These are phyloP conservation scores for Meganola albula DNA, from an alignment of 2,888 invertebrate genomes.

Conservation along the genomic window DNA sequence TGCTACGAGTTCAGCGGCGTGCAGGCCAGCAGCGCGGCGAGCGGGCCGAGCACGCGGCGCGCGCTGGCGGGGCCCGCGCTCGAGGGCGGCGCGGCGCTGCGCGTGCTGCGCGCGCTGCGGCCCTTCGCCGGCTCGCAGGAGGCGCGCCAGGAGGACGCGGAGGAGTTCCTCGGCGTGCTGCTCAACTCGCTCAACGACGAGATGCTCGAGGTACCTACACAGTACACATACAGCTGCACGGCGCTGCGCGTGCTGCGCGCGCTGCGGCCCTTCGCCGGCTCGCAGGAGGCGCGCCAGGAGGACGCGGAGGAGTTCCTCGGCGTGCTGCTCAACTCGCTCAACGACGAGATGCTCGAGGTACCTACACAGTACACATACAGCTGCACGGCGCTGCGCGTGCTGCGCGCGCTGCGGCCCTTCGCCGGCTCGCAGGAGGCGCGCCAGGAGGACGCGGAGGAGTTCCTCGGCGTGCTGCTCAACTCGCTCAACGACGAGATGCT, in stretches of 20 bases:
- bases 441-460: slow-evolving; percentile 98
- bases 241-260: slow-evolving; percentile 91
- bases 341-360: slow-evolving; percentile 98
- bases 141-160: slow-evolving; percentile 97
- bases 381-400: slow-evolving; percentile 89
- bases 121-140: slow-evolving; percentile 82
- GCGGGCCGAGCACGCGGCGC: slow-evolving; percentile 40
- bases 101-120: slow-evolving; percentile 87
- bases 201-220: slow-evolving; percentile 95
- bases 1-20: slow-evolving; percentile 87
- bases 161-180: slow-evolving; percentile 95
- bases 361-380: too few species aligned
- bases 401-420: slow-evolving; percentile 85
- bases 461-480: slow-evolving; percentile 94
- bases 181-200: slow-evolving; percentile 97
- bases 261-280: slow-evolving; percentile 79
- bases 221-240: too few species aligned
- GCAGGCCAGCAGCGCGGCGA: slow-evolving; percentile 55
- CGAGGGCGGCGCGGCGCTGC: slow-evolving; percentile 92
- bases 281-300: slow-evolving; percentile 93
- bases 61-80: slow-evolving; percentile 88
- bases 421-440: slow-evolving; percentile 85
- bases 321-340: slow-evolving; percentile 93
- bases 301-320: slow-evolving; percentile 98
- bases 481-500: slow-evolving; percentile 98